phyloP scores from a whole-genome alignment of 1,140 invertebrate species.

The Steinernema feltiae region DNA sequence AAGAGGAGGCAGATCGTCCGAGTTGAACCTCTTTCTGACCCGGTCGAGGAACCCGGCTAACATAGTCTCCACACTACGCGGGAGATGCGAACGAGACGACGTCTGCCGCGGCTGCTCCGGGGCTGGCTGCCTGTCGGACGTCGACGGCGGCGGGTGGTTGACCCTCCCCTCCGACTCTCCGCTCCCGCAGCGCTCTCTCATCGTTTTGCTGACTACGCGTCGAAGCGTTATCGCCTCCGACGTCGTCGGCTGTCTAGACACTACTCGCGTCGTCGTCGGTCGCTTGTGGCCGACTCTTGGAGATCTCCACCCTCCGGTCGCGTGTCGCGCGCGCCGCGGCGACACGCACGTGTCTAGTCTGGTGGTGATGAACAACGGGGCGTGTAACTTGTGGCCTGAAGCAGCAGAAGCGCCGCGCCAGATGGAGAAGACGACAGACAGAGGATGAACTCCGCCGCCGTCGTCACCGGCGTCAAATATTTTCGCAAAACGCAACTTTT shows the following conservation, averaged over 20 bases:
- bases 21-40: constrained; percentile 13
- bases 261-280: neutral
- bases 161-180: neutral
- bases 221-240: neutral
- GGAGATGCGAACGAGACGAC: constrained; percentile 10
- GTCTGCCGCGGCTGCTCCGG: constrained; percentile 10
- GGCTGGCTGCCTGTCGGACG: neutral
- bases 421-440: neutral
- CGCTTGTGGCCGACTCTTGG: neutral
- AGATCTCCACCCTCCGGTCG: neutral
- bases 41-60: constrained; percentile 11
- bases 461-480: neutral
- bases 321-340: neutral
- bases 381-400: neutral
- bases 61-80: constrained; percentile 14
- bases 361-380: neutral
- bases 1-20: neutral
- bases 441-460: neutral
- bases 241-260: neutral
- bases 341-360: constrained; percentile 13
- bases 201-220: constrained; percentile 3
- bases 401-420: neutral
- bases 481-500: neutral
- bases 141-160: neutral
- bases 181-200: neutral